Evolutionary conservation across 1,140 invertebrate species (phyloP).

Genomic region (Cyclina sinensis): DNA sequence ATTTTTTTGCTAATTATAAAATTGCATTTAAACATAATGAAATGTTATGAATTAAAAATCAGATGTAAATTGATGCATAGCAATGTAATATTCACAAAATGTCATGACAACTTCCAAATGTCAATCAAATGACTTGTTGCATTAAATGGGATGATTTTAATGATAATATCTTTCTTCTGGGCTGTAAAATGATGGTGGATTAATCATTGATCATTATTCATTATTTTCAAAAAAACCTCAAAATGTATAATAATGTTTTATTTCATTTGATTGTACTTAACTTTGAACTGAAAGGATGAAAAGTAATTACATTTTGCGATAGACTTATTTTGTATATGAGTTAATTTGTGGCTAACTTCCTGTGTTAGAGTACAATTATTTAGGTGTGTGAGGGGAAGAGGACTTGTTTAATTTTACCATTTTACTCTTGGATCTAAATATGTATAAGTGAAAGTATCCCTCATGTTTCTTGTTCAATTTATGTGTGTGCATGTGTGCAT

Average conservation of each 20-base stretch:
- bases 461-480: too few relatives aligned
- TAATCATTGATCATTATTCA: constrained; percentile 2
- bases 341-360: too few relatives aligned
- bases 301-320: background rate
- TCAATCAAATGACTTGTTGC: background rate
- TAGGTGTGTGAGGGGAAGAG: too few relatives aligned
- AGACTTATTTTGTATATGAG: too few relatives aligned
- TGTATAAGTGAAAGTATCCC: too few relatives aligned
- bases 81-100: too few relatives aligned
- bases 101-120: constrained; percentile 13
- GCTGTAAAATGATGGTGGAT: background rate
- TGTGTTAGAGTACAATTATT: too few relatives aligned
- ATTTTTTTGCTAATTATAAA: too few relatives aligned
- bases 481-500: too few relatives aligned
- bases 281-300: background rate
- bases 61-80: too few relatives aligned
- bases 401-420: too few relatives aligned
- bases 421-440: too few relatives aligned
- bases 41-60: background rate
- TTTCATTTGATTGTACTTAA: background rate
- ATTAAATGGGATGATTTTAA: background rate
- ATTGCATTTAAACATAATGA: background rate
- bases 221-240: constrained; percentile 6
- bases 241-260: background rate
- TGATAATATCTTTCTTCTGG: constrained; percentile 17